Conservation (phyloP, 1,140 invertebrate genomes). For the Scaptomyza graminum region DNA sequence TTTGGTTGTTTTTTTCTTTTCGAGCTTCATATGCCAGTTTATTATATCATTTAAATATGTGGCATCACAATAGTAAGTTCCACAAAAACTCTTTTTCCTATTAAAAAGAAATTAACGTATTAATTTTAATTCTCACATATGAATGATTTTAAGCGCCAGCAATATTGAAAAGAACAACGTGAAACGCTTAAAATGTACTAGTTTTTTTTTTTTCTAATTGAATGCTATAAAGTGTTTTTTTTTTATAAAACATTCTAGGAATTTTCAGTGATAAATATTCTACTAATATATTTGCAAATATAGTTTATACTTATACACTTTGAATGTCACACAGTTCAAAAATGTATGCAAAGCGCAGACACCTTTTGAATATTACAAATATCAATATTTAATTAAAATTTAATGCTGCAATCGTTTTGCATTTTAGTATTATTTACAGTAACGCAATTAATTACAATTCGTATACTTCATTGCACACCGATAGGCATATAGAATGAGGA, state of each 20-base stretch:
- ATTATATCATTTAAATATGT: too few relatives aligned
- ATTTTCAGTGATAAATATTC: not conserved
- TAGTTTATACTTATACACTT: not conserved
- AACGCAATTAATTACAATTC: slow-evolving; percentile 49
- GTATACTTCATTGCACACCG: slow-evolving; percentile 38
- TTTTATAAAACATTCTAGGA: not conserved
- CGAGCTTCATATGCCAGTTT: too few relatives aligned
- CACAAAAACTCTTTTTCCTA: too few relatives aligned
- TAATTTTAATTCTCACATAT: too few relatives aligned
- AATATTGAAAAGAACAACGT: too few relatives aligned
- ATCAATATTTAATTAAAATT: slow-evolving; percentile 55
- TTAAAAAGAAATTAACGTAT: too few relatives aligned
- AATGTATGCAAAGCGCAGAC: not conserved
- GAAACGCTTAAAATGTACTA: not conserved
- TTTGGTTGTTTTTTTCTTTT: not conserved
- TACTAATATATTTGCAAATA: not conserved
- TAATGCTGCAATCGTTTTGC: slow-evolving; percentile 30
- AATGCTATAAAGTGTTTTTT: not conserved
- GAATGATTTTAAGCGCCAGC: too few relatives aligned
- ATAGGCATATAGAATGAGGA: slow-evolving; percentile 8
- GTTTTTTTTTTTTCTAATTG: not conserved
- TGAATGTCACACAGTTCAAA: not conserved
- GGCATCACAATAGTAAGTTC: too few relatives aligned
- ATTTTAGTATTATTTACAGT: slow-evolving; percentile 47
- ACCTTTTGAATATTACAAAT: slow-evolving; percentile 17